Percentiles rank a stretch among this genome's conserved stretches.
These are phyloP conservation scores for Apoderus coryli DNA, from an alignment of 2,888 invertebrate genomes.

Conservation along the genomic window DNA sequence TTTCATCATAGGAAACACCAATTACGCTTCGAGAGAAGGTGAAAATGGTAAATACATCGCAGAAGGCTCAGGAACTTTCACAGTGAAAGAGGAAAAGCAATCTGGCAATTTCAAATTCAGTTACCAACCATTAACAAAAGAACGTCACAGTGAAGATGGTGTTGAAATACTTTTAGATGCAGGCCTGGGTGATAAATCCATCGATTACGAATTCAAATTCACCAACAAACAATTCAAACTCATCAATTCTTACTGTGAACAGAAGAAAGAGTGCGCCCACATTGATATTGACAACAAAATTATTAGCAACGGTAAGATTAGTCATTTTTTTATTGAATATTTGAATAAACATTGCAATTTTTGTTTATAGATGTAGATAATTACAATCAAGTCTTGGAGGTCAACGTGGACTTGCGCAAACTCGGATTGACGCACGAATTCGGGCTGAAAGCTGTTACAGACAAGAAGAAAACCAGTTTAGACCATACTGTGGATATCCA, in stretches of 20 bases:
- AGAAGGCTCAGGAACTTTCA: constrained; percentile 61
- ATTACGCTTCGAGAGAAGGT: constrained; percentile 52
- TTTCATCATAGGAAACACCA: constrained; percentile 40
- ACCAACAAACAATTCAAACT: constrained; percentile 60
- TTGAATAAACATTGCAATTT: constrained; percentile 2
- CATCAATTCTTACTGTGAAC: constrained; percentile 59
- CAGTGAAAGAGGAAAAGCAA: constrained; percentile 51
- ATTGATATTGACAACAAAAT: constrained; percentile 51
- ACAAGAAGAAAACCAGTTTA: constrained; percentile 40
- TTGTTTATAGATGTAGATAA: constrained; percentile 36
- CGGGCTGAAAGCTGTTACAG: constrained; percentile 50
- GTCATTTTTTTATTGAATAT: constrained; percentile 4
- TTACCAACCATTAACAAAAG: constrained; percentile 40
- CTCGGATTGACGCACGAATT: constrained; percentile 62
- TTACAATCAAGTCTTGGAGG: constrained; percentile 45
- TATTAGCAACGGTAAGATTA: constrained; percentile 30
- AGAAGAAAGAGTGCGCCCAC: constrained; percentile 64
- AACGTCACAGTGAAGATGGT: constrained; percentile 53
- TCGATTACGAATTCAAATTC: constrained; percentile 53
- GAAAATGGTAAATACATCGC: constrained; percentile 56
- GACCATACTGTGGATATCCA: constrained; percentile 60
- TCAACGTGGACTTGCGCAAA: constrained; percentile 57
- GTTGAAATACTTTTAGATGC: constrained; percentile 52
- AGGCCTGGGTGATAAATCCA: constrained; percentile 51
- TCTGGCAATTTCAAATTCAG: constrained; percentile 62